Conservation (phyloP, 2,797 vertebrate species). For the Buphagus erythrorhynchus region DNA sequence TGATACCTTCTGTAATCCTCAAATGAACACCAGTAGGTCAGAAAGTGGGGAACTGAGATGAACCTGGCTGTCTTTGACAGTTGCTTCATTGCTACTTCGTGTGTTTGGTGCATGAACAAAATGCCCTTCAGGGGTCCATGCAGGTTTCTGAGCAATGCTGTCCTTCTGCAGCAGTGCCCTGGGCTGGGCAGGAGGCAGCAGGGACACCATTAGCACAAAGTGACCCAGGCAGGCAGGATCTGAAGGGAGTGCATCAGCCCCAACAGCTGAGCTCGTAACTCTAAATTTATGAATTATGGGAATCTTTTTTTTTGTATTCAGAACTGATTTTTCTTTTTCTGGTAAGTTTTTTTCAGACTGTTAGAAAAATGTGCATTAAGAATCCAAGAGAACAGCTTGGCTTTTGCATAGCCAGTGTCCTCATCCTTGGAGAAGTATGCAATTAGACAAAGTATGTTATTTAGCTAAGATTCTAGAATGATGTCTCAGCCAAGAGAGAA, state of each 20-base stretch:
- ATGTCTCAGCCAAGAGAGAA: conserved; percentile 10
- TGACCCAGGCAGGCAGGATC: not conserved
- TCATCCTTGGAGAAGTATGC: conserved; percentile 48
- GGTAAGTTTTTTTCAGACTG: conserved; percentile 37
- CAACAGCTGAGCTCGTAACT: not conserved
- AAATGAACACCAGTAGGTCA: not conserved
- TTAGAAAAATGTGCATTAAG: conserved; percentile 49
- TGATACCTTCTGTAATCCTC: not conserved
- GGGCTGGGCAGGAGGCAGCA: not conserved
- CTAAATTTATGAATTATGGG: not conserved
- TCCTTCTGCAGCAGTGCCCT: not conserved
- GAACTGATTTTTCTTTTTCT: conserved; percentile 4
- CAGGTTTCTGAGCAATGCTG: not conserved
- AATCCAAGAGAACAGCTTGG: conserved; percentile 31
- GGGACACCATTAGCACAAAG: not conserved
- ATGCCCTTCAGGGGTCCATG: not conserved
- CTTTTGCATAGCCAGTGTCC: not conserved
- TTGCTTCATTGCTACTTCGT: not conserved
- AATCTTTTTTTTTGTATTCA: not conserved
- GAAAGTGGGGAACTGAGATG: not conserved
- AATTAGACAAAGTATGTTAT: not conserved
- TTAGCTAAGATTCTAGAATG: conserved; percentile 13
- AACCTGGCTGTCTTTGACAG: not conserved
- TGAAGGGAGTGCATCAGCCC: not conserved
- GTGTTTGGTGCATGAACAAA: not conserved